phyloP scores from a whole-genome alignment of 2,888 invertebrate genomes.

The Thymelicus acteon region DNA sequence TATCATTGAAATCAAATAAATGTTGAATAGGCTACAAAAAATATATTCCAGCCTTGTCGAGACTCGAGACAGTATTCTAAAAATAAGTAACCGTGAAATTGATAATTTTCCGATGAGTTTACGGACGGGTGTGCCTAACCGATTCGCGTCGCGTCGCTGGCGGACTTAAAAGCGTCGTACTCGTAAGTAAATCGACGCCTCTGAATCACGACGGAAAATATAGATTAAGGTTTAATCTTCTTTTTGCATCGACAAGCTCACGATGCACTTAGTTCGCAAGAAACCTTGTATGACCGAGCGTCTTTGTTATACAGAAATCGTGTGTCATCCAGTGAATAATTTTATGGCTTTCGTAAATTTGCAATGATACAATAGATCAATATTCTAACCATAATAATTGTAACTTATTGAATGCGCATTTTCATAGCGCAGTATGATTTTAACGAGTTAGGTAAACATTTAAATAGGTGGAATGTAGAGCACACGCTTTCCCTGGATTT shows the following conservation, averaged over 20 bases:
- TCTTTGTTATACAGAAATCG: slow-evolving; percentile 9
- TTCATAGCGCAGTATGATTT: background rate
- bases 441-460: background rate
- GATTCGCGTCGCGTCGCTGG: slow-evolving; percentile 22
- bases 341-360: background rate
- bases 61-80: slow-evolving; percentile 30
- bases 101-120: slow-evolving; percentile 36
- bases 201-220: slow-evolving; percentile 16
- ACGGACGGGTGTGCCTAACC: slow-evolving; percentile 29
- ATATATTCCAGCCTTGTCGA: slow-evolving; percentile 11
- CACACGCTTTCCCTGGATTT: no score
- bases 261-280: slow-evolving; percentile 15
- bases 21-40: slow-evolving; percentile 21
- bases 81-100: slow-evolving; percentile 36
- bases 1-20: slow-evolving; percentile 14
- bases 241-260: slow-evolving; percentile 15
- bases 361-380: no score
- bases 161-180: slow-evolving; percentile 9
- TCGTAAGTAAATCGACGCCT: slow-evolving; percentile 2
- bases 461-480: no score
- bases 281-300: slow-evolving; percentile 23
- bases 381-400: no score
- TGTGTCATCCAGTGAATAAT: background rate
- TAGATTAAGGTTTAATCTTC: slow-evolving; percentile 22
- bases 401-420: background rate